These are phyloP conservation scores for Falco columbarius DNA, from an alignment of 2,797 vertebrate species.

Conservation along the genomic window DNA sequence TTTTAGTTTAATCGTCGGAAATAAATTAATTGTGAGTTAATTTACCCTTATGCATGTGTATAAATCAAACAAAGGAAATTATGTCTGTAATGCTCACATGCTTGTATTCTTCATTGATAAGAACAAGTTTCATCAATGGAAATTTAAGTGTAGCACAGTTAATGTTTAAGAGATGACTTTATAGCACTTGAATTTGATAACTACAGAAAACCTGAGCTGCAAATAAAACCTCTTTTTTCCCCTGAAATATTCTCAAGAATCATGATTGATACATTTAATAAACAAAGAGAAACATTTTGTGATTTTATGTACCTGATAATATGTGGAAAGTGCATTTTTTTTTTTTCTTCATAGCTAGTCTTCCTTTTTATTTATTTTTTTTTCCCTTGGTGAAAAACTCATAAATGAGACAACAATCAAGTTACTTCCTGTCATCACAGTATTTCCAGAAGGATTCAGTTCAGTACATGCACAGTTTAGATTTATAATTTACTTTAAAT, in stretches of 20 bases:
- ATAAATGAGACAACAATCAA: not conserved
- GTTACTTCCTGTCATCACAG: not conserved
- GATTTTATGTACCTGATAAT: not conserved
- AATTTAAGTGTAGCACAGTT: conserved; percentile 49
- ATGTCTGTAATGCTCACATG: conserved; percentile 21
- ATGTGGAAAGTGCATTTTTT: not conserved
- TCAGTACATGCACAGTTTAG: not conserved
- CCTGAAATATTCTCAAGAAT: not conserved
- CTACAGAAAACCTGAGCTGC: conserved; percentile 20
- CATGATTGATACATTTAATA: conserved; percentile 32
- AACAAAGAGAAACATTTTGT: not conserved
- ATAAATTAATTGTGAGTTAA: conserved; percentile 71
- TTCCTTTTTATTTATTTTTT: not conserved
- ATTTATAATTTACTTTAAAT: not conserved
- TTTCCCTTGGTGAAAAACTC: not conserved
- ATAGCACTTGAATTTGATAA: conserved; percentile 50
- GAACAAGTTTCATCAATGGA: conserved; percentile 52
- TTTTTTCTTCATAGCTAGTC: not conserved
- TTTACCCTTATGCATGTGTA: conserved; percentile 44
- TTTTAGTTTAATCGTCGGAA: conserved; percentile 61
- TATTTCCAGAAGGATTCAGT: not conserved
- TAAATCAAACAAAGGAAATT: conserved; percentile 69
- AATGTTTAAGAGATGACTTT: conserved; percentile 60
- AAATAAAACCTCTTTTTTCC: conserved; percentile 19
- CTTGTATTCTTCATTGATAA: conserved; percentile 53